Base-by-base conservation (phyloP, 2,797 vertebrate species). In the Sebastes melanostomus region DNA sequence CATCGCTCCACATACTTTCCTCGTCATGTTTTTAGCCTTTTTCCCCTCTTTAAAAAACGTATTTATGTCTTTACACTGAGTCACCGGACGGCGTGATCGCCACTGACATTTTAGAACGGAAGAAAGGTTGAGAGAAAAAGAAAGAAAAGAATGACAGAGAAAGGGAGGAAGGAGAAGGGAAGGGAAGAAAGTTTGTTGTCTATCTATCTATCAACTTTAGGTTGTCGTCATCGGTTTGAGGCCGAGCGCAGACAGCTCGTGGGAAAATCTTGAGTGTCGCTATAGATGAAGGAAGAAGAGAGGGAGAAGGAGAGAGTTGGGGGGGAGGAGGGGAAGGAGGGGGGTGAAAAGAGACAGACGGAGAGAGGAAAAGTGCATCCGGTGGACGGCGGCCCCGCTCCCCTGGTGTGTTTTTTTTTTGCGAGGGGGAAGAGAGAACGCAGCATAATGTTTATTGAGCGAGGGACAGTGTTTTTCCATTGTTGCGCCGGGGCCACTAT, bases 391-490 rank as follows among this genome's bases (percentile, higher is more conserved):
- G 62, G 86, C 72, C 36, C 80, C 65, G 70, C 69, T 88, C 90
- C 83, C 85, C 88, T 68, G 88, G 81, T 81, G 92, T 79, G 81
- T 20, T 8, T 16, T 46, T 42, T 46, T 50, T 50, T 87, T 82
- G 81, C 34, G 56, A 75, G 78, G 79, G 82, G 78, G 81, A 42
- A 42, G 13, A 76, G 73, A 18, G 42, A 50, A 80, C 36, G 54
- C 74, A 69, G 85, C 83, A 84, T 93, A 87, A 92, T 93, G 90
- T 94, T 92, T 91, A 93, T 92, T 91, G 91, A 94, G 86, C 85
- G 83, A 87, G 72, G 83, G 90, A 91, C 85, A 70, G 90, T 85
- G 88, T 90, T 92, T 93, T 91, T 91, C 88, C 87, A 93, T 94
- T 94, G 92, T 94, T 90, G 83, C 77, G 89, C 85, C 78, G 81